Evolutionary conservation across 2,888 invertebrate species (phyloP).

Genomic region (Tuberolachnus salignus): DNA sequence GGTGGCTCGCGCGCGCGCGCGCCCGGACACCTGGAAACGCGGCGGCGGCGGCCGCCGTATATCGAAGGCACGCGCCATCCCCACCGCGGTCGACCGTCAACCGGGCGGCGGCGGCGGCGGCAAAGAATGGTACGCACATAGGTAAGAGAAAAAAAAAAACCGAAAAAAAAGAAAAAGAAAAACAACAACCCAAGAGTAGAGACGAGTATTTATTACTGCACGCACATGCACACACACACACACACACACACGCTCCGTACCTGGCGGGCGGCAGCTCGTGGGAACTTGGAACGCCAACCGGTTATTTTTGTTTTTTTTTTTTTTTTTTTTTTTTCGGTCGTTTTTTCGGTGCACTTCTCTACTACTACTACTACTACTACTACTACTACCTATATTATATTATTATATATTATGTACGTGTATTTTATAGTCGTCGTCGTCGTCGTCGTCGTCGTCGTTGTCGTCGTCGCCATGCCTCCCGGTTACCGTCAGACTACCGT

Average conservation of each 20-base stretch:
- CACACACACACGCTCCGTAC: background rate
- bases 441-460: constrained; percentile 8
- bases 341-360: constrained; percentile 49
- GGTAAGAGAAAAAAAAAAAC: background rate
- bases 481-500: constrained; percentile 54
- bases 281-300: constrained; percentile 55
- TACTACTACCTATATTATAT: too few species aligned
- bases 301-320: constrained; percentile 31
- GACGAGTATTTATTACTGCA: constrained; percentile 51
- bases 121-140: constrained; percentile 8
- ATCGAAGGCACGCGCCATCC: constrained; percentile 55
- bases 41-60: constrained; percentile 9
- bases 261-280: constrained; percentile 46
- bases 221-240: background rate
- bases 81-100: constrained; percentile 15
- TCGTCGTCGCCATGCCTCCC: constrained; percentile 39
- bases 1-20: constrained; percentile 42
- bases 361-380: background rate
- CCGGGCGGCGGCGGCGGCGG: background rate
- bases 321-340: background rate
- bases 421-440: background rate
- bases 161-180: background rate
- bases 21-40: constrained; percentile 52
- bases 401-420: too few species aligned
- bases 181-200: constrained; percentile 31